phyloP scores from a whole-genome alignment of 2,888 invertebrate genomes.

The Campopleginae sp. region DNA sequence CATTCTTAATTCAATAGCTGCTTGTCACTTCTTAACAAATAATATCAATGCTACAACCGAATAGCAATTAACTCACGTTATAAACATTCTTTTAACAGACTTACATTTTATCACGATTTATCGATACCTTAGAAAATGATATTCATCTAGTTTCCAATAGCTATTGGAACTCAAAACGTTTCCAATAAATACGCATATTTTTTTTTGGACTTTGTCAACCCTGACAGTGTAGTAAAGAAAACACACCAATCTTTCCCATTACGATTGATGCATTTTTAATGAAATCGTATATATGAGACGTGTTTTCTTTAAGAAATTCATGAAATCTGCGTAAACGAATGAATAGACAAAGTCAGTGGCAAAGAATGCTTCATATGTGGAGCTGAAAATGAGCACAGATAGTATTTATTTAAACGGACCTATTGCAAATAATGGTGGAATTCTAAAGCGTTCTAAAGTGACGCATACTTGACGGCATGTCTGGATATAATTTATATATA shows the following conservation, averaged over 20 bases:
- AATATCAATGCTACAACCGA: not conserved
- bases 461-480: constrained; percentile 32
- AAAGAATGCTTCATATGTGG: not conserved
- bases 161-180: not conserved
- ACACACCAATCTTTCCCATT: not conserved
- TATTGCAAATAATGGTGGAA: constrained; percentile 45
- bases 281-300: not conserved
- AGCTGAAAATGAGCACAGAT: not conserved
- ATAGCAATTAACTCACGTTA: not conserved
- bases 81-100: not conserved
- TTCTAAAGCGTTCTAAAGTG: constrained; percentile 53
- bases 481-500: constrained; percentile 45
- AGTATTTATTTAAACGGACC: constrained; percentile 12
- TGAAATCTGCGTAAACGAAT: not conserved
- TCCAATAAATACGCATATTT: not conserved
- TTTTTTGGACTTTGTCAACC: not conserved
- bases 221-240: not conserved
- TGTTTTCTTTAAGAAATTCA: not conserved
- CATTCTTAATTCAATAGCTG: constrained; percentile 12
- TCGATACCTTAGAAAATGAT: not conserved
- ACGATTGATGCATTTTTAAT: not conserved
- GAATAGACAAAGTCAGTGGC: not conserved
- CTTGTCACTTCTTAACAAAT: not conserved
- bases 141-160: not conserved
- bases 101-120: not conserved